Evolutionary conservation across 1,140 invertebrate genomes (phyloP).

Genomic region (Cylas formicarius): DNA sequence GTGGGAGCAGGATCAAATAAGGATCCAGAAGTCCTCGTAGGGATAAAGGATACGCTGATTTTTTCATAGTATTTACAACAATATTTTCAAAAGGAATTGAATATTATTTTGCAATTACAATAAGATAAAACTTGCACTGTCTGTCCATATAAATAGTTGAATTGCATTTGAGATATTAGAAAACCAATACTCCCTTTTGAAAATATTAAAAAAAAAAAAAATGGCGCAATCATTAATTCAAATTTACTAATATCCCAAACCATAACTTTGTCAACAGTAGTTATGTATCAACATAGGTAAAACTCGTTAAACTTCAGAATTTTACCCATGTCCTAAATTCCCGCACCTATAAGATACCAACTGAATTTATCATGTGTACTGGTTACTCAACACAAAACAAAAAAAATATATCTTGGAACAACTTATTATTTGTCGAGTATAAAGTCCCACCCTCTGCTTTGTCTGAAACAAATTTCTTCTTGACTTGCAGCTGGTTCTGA

Average conservation of each 20-base stretch:
- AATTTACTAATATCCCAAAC: too few relatives aligned
- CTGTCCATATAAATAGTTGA: neutral
- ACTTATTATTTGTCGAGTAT: neutral
- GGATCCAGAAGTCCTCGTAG: conserved; percentile 37
- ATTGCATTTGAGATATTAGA: neutral
- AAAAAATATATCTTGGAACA: too few relatives aligned
- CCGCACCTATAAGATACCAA: too few relatives aligned
- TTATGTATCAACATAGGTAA: too few relatives aligned
- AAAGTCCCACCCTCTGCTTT: conserved; percentile 21
- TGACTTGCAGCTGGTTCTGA: conserved; percentile 7
- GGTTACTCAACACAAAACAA: too few relatives aligned
- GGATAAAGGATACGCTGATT: conserved; percentile 26
- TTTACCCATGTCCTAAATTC: too few relatives aligned
- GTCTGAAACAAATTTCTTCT: neutral
- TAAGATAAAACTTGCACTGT: too few relatives aligned
- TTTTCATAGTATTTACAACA: conserved; percentile 14
- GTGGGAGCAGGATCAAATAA: conserved; percentile 29
- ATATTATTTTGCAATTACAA: conserved; percentile 4
- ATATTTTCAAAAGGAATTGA: conserved; percentile 11
- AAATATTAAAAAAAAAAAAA: too few relatives aligned
- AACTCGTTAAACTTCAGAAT: too few relatives aligned
- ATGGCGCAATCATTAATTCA: too few relatives aligned
- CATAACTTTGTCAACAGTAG: too few relatives aligned
- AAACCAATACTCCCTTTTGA: neutral
- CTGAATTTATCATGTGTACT: too few relatives aligned